Base-by-base conservation (phyloP, 2,888 invertebrate genomes). In the Protodeltote pygarga region DNA sequence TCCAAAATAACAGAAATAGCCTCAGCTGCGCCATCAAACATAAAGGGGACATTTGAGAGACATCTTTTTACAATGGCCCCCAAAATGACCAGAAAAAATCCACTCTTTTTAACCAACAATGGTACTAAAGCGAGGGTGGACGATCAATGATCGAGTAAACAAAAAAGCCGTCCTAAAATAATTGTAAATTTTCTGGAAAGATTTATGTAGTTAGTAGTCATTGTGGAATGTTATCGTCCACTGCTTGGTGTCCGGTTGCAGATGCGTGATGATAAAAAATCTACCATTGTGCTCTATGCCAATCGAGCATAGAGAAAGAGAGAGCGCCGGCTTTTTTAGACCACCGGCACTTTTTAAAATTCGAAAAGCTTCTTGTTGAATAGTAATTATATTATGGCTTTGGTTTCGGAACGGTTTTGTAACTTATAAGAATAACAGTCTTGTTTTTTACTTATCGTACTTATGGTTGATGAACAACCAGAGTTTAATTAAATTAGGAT, bases 21-120 rank as follows among this genome's bases (percentile, higher is more conserved):
- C 75, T 84, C 89, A 90, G 90, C 90, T 90, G 90, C 73, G 69
- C 87, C 78, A 87, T 88, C 87, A 84, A 84, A 67, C 71, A 71
- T 78, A 79, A 80, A 75, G 84, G 85, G 85, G 84, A 85, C 83
- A 85, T 84, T 85, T 78, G 75, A 77, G 78, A 79, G 75, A 79
- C 81, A 75, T 81, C 85, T 87, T 89, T 88, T 88, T 87, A 90
- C 89, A 91, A 91, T 79, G 59, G 87, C 75, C 76, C 78, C 82
- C 66, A 79, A 86, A 90, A 89, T 87, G 86, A 87, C 87, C 87
- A 86, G 85, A 89, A 90, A 90, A 91, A 92, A 85, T 72, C 55
- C 41, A 71, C 81, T 83, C 84, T 85, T 86, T 88, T 87, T 84
- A 79, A 78, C 70, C 55, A 66, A 88, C 89, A 90, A 92, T 82